Evolutionary conservation across 1,140 invertebrate genomes (phyloP).

Genomic region (Sarcophaga peregrina): DNA sequence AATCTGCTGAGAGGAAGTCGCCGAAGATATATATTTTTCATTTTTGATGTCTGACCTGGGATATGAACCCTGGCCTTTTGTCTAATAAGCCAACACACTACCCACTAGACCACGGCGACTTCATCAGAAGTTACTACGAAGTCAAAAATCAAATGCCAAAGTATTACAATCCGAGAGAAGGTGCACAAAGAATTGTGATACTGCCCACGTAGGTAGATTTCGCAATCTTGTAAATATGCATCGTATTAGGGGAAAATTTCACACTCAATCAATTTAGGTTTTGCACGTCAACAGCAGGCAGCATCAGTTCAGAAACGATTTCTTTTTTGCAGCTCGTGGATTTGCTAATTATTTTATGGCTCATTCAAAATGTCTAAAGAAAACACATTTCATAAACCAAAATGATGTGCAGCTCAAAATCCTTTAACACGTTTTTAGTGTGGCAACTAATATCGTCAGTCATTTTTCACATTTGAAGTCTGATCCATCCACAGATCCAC

Average conservation of each 20-base stretch:
- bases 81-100: too few species aligned
- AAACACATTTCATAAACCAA: not conserved
- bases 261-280: constrained; percentile 44
- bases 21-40: too few species aligned
- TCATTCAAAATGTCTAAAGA: not conserved
- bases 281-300: constrained; percentile 40
- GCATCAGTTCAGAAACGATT: not conserved
- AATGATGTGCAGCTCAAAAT: not conserved
- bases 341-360: not conserved
- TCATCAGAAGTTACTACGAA: too few species aligned
- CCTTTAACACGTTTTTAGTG: not conserved
- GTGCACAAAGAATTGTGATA: too few species aligned
- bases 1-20: too few species aligned
- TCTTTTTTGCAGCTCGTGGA: not conserved
- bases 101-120: too few species aligned
- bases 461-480: constrained; percentile 1
- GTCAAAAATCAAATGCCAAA: too few species aligned
- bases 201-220: too few species aligned
- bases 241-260: not conserved
- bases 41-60: too few species aligned
- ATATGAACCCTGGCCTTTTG: too few species aligned
- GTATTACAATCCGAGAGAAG: too few species aligned
- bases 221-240: too few species aligned
- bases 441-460: not conserved
- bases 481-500: not conserved